Base-by-base conservation (phyloP, 2,113 vertebrate genomes). In the Mustela lutreola region DNA sequence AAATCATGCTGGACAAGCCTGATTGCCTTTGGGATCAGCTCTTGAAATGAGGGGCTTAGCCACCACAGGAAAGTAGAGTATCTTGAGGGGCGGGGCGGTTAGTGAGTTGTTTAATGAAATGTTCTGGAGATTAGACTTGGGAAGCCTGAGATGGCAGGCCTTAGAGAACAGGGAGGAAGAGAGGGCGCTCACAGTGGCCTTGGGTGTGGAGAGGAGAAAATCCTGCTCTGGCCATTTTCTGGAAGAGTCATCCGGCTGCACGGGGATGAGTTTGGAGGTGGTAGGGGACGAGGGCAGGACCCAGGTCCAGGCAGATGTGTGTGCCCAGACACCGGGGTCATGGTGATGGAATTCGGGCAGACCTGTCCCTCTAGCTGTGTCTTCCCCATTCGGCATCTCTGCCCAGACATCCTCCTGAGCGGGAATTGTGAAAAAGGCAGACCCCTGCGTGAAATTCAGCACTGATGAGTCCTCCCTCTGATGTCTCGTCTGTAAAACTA, bases 1-100 rank as follows among this genome's bases (percentile, higher is more conserved):
- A 98, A 98, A 98, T 97, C 97, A 98, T 48, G 73, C 88, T 94
- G 96, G 95, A 97, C 95, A 96, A 97, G 97, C 39, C 28, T 88
- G 95, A 98, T 96, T 96, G 97, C 84, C 96, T 97, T 95, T 94
- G 0, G 39, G 87, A 96, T 92, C 95, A 58, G 86, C 65, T 79
- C 62, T 80, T 95, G 48, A 94, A 96, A 92, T 79, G 78, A 97
- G 70, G 76, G 81, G 85, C 75, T 97, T 94, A 80, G 81, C 18
- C 21, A 95, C 85, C 62, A 15, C 1, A 26, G 48, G 28, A 0
- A 0, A 39, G 33, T 22, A 33, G 21, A n/a, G 67, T 62, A 71
- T 75, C 84, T 90, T 65, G 50, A 31, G 56, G 39, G 39, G 11
- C 11, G 6, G 81, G 7, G 89, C 21, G 2, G 56, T 94, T 6